These are phyloP conservation scores for Turritopsis rubra DNA, from an alignment of 30 jellyfish, hydroid and myxozoan species.

Conservation along the genomic window DNA sequence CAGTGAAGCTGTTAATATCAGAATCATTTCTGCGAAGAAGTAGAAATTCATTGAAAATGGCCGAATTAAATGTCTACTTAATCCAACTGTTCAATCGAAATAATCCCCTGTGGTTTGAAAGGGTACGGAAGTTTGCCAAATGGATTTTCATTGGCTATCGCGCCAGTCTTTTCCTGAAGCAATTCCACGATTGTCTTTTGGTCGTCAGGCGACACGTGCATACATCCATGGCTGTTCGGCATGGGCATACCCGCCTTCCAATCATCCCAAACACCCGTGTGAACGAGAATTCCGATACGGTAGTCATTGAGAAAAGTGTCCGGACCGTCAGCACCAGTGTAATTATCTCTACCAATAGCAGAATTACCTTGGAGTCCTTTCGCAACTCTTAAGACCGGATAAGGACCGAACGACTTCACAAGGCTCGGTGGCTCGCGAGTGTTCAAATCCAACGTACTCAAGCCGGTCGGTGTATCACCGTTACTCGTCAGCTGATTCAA, in stretches of 20 bases:
- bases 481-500: constrained; percentile 72
- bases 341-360: constrained; percentile 64
- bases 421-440: constrained; percentile 44
- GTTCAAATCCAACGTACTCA: constrained; percentile 62
- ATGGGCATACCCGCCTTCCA: constrained; percentile 64
- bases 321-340: constrained; percentile 12
- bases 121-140: constrained; percentile 80
- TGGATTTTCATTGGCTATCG: constrained; percentile 54
- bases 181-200: constrained; percentile 43
- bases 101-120: constrained; percentile 61
- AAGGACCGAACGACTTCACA: constrained; percentile 63
- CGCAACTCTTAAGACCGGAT: constrained; percentile 70
- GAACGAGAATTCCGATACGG: constrained; percentile 66
- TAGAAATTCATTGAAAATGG: too few species aligned
- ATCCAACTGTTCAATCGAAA: constrained; percentile 67
- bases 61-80: neutral
- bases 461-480: constrained; percentile 81
- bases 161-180: constrained; percentile 40
- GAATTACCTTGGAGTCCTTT: constrained; percentile 70
- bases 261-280: constrained; percentile 71
- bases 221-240: constrained; percentile 88
- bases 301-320: constrained; percentile 63
- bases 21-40: neutral
- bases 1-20: neutral
- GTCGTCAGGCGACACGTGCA: constrained; percentile 79